Conservation (phyloP, 2,113 vertebrate species). For the Neogobius melanostomus region DNA sequence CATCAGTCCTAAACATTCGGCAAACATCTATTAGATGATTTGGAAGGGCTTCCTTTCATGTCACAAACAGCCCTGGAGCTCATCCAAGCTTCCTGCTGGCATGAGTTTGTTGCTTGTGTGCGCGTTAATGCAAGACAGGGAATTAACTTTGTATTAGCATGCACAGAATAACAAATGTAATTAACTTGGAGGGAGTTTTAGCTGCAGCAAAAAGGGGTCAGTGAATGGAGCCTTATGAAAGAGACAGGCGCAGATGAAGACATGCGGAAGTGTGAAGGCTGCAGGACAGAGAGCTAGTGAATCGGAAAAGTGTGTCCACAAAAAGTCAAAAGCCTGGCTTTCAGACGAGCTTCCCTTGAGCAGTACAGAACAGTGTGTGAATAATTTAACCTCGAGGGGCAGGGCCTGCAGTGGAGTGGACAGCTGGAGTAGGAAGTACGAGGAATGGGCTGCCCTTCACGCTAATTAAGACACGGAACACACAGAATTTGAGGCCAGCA, state of each 20-base stretch:
- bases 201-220: conserved; percentile 29
- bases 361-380: conserved; percentile 43
- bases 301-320: neutral
- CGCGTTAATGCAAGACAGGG: neutral
- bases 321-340: conserved; percentile 14
- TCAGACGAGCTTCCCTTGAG: conserved; percentile 27
- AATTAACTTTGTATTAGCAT: conserved; percentile 48
- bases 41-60: conserved; percentile 21
- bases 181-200: conserved; percentile 52
- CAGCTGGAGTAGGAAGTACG: conserved; percentile 41
- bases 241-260: neutral
- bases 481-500: conserved; percentile 30
- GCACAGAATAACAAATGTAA: conserved; percentile 56
- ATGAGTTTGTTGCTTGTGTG: conserved; percentile 44
- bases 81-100: conserved; percentile 56
- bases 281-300: conserved; percentile 7
- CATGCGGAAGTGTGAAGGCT: conserved; percentile 21
- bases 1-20: neutral
- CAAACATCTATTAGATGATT: conserved; percentile 30
- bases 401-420: conserved; percentile 33
- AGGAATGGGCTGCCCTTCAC: conserved; percentile 17
- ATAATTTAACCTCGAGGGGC: conserved; percentile 47
- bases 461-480: conserved; percentile 39
- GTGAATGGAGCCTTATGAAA: neutral
- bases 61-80: conserved; percentile 40